Evolutionary conservation across 2,113 vertebrate species (phyloP), one percentile per base, ranked within the genome.

Genomic region (Alethe diademata): DNA sequence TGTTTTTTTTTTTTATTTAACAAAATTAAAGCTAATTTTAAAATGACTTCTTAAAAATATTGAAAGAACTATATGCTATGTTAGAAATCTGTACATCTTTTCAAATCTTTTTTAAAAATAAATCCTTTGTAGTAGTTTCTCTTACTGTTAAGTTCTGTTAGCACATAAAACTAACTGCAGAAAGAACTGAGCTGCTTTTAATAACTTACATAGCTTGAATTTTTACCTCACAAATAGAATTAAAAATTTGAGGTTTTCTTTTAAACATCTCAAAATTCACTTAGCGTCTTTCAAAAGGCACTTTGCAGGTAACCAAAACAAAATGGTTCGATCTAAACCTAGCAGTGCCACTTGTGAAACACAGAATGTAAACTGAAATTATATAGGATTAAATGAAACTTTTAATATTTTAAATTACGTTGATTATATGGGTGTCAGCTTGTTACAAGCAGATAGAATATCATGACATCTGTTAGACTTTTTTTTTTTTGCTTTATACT

Each of bases 171-270:
- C 42, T n/a, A 78, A 17, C 26, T 65, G 36, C 74, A 73, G 70
- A 73, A 73, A 70, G 90, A 93, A 78, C 53, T 72, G n/a, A 95
- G 70, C 69, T 96, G 29, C 69, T 91, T 92, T 28, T 64, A 74
- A 51, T 92, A 83, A 84, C 57, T 96, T 91, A 45, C 22, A 19
- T 75, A 80, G 88, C 86, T 79, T n/a, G 14, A 65, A 23, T 50
- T 70, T 69, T 62, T 48, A 75, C 51, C 45, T 95, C 88, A 48
- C 1, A 9, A 29, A 90, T 61, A 93, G 48, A 88, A 82, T 76
- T 82, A 50, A 56, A 78, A 69, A 64, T 12, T 26, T 35, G 54
- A 75, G 3, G 0, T 38, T 88, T 96, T 92, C 51, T 90, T 83
- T 86, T 78, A 51, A 75, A 73, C 28, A 38, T 89, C 45, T 81